Conservation (phyloP, 2,797 vertebrate genomes). For the Helarctos malayanus region DNA sequence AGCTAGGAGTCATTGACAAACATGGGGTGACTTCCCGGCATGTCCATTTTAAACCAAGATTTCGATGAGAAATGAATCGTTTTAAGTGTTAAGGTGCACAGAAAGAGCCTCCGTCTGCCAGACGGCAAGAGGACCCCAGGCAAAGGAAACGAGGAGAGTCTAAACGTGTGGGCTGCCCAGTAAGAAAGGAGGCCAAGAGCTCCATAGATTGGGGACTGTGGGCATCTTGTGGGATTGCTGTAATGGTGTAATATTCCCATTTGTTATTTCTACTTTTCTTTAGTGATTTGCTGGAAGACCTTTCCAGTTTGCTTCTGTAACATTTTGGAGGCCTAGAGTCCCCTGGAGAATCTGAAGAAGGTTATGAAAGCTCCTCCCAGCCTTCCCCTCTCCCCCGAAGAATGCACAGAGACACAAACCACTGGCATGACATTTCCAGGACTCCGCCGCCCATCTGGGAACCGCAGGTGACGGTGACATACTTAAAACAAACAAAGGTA, state of each 20-base stretch:
- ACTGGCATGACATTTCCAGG: not conserved
- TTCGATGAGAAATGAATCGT: not conserved
- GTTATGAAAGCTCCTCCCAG: not conserved
- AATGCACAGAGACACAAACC: conserved; percentile 13
- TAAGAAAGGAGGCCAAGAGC: not conserved
- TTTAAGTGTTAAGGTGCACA: not conserved
- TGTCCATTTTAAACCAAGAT: conserved; percentile 38
- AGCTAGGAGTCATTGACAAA: conserved; percentile 13
- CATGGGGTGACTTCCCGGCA: not conserved
- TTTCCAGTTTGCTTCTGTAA: conserved; percentile 26
- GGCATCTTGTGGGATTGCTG: not conserved
- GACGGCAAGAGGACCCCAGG: not conserved
- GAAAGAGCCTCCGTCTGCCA: not conserved
- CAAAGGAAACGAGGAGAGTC: not conserved
- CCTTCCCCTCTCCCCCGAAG: not conserved
- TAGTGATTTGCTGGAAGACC: not conserved
- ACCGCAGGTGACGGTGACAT: not conserved
- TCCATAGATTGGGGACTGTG: not conserved
- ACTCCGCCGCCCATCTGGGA: not conserved
- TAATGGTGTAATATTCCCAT: not conserved
- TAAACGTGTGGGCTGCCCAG: not conserved
- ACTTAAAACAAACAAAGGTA: conserved; percentile 16
- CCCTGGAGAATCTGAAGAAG: not conserved
- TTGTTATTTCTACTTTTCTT: conserved; percentile 42
- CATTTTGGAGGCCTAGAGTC: not conserved